Conservation (phyloP, 2,797 vertebrate species). For the Poecile montanus region DNA sequence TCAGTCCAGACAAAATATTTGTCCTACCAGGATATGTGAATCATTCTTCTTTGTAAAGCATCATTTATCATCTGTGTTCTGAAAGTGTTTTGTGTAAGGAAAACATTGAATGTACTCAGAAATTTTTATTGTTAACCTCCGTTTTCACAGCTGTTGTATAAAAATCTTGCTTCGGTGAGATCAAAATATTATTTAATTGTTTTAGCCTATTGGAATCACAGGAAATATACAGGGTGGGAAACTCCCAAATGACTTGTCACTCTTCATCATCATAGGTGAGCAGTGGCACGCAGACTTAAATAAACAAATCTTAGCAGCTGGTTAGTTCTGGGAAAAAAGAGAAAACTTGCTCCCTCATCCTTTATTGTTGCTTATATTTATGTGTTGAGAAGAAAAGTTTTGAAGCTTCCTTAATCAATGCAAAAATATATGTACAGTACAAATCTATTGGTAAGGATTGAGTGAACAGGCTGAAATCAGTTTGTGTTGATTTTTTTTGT, state of each 20-base stretch:
- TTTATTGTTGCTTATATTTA: neutral
- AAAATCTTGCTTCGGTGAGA: constrained; percentile 38
- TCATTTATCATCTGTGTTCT: constrained; percentile 49
- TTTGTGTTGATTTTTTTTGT: neutral
- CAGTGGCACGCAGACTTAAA: neutral
- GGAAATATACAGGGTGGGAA: constrained; percentile 55
- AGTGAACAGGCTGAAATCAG: neutral
- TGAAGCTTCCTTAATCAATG: neutral
- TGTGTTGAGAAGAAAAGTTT: neutral
- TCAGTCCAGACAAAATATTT: constrained; percentile 71
- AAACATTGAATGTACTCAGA: constrained; percentile 15
- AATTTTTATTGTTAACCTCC: constrained; percentile 40
- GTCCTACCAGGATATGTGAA: constrained; percentile 66
- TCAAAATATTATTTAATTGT: constrained; percentile 71
- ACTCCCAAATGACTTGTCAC: constrained; percentile 27
- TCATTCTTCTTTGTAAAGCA: constrained; percentile 59
- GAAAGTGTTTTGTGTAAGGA: constrained; percentile 35
- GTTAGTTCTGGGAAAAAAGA: constrained; percentile 8
- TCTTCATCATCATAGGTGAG: constrained; percentile 21
- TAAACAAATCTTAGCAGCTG: constrained; percentile 32
- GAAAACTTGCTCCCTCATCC: neutral
- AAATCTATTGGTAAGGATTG: neutral
- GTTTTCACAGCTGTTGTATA: constrained; percentile 67
- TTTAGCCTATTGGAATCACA: constrained; percentile 54
- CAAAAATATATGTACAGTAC: neutral